Evolutionary conservation across 2,113 vertebrate genomes (phyloP).

Genomic region (Pyrgilauda ruficollis): DNA sequence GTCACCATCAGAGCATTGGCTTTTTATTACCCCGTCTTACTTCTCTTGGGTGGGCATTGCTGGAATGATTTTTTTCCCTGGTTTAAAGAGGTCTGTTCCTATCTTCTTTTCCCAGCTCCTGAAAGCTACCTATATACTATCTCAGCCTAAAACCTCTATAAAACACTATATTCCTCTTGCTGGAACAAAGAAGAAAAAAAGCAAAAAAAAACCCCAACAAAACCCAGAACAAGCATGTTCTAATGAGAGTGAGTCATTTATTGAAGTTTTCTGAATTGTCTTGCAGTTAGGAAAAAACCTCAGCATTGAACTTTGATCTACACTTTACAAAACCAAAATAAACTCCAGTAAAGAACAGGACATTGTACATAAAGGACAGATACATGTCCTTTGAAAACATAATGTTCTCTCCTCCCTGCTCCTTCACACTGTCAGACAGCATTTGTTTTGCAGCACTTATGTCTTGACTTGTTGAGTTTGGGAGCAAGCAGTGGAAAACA

Average conservation of each 20-base stretch:
- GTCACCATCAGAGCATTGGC: background rate
- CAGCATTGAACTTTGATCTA: background rate
- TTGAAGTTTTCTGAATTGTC: background rate
- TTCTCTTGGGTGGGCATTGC: background rate
- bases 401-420: background rate
- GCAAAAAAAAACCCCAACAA: accelerated
- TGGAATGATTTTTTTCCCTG: background rate
- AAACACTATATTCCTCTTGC: background rate
- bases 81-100: background rate
- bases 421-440: background rate
- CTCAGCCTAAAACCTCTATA: background rate
- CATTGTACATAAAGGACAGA: background rate
- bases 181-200: background rate
- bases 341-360: background rate
- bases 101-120: background rate
- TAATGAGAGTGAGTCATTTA: background rate
- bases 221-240: background rate
- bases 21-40: background rate
- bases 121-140: background rate
- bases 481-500: background rate
- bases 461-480: background rate
- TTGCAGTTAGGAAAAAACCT: background rate
- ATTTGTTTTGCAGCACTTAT: background rate
- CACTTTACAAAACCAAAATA: background rate
- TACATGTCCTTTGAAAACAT: background rate